Evolutionary conservation across 1,140 invertebrate species (phyloP).

Genomic region (Brachionus rotundiformis): DNA sequence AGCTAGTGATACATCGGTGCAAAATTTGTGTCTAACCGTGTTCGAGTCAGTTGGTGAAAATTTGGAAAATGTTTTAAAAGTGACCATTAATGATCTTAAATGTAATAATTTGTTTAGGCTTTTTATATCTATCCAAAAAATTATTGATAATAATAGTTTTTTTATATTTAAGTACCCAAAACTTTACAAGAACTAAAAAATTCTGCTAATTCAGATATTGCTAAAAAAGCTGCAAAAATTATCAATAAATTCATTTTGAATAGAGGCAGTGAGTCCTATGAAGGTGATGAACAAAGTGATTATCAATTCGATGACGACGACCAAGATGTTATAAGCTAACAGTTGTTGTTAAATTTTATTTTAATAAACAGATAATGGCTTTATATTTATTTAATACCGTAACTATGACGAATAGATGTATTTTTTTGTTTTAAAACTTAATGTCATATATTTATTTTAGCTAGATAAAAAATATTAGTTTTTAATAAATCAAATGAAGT

Average conservation of each 20-base stretch:
- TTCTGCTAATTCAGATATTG: background rate
- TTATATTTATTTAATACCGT: too few species aligned
- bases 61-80: conserved; percentile 9
- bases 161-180: background rate
- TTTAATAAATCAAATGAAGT: too few species aligned
- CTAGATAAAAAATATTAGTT: too few species aligned
- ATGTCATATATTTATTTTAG: too few species aligned
- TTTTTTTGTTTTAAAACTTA: background rate
- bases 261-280: background rate
- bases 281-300: background rate
- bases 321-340: background rate
- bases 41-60: background rate
- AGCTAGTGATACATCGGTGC: conserved; percentile 59
- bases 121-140: too few species aligned
- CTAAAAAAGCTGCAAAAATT: background rate
- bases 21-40: conserved; percentile 56
- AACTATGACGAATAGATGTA: too few species aligned
- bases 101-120: background rate
- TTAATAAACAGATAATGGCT: too few species aligned
- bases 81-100: background rate
- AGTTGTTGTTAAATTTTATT: background rate
- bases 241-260: background rate
- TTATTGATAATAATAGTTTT: too few species aligned
- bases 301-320: background rate
- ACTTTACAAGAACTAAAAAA: background rate